phyloP scores from a whole-genome alignment of 2,113 vertebrate species.

The Rhea americana region DNA sequence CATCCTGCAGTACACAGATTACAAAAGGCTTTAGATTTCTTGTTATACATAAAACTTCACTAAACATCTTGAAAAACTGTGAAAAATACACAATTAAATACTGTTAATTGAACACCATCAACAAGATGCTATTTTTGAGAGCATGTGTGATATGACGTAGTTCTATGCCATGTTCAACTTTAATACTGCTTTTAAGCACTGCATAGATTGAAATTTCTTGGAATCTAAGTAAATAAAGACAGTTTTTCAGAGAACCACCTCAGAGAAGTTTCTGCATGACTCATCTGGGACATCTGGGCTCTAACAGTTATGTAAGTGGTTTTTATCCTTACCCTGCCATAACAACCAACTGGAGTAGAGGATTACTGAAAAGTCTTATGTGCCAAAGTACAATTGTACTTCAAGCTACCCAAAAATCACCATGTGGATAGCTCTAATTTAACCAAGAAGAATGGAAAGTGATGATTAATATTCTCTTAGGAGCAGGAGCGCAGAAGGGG shows the following conservation, averaged over 20 bases:
- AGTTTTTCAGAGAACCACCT: not conserved
- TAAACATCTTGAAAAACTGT: slow-evolving; percentile 16
- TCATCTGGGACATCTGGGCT: slow-evolving; percentile 8
- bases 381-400: not conserved
- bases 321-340: not conserved
- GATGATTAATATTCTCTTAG: not conserved
- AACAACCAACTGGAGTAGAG: not conserved
- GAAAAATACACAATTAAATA: slow-evolving; percentile 47
- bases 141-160: slow-evolving; percentile 12
- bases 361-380: not conserved
- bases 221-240: not conserved
- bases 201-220: slow-evolving; percentile 12
- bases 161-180: slow-evolving; percentile 34
- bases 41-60: slow-evolving; percentile 1
- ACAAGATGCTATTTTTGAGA: slow-evolving; percentile 51
- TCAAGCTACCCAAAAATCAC: not conserved
- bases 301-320: not conserved
- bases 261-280: not conserved
- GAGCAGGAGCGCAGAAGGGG: not conserved
- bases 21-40: not conserved
- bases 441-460: not conserved
- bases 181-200: not conserved
- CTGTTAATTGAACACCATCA: slow-evolving; percentile 45
- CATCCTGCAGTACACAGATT: not conserved
- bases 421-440: not conserved